A percentile compares a stretch with the other conserved stretches of the same genome.
Conservation (phyloP, 2,113 vertebrate species). For the Chloebia gouldiae region DNA sequence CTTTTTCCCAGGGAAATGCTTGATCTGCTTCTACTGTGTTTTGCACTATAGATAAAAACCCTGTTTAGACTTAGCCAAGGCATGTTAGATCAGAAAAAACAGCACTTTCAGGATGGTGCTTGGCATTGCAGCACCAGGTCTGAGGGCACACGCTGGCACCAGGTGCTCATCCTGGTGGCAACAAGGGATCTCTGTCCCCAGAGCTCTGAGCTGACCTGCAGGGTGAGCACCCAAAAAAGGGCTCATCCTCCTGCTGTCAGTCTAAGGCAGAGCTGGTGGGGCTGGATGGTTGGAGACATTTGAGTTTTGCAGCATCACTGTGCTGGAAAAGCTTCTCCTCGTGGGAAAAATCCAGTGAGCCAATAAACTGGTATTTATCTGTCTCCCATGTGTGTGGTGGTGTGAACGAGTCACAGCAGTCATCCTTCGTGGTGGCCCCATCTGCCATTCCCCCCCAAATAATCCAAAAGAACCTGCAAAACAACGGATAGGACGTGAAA, state of each 20-base stretch:
- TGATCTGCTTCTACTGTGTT: background rate
- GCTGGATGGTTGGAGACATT: background rate
- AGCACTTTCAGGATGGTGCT: background rate
- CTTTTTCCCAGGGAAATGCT: background rate
- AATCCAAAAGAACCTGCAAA: background rate
- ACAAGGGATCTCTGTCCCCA: too few species aligned
- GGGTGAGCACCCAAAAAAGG: background rate
- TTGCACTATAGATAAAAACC: background rate
- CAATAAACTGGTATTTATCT: background rate
- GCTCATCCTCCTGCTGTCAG: background rate
- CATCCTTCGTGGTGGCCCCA: background rate
- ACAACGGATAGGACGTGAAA: fast-evolving
- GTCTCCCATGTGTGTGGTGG: background rate
- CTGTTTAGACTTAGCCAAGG: background rate
- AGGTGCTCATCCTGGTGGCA: background rate
- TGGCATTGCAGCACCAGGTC: too few species aligned
- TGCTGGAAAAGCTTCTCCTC: background rate
- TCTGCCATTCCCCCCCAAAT: background rate
- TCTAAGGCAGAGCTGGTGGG: background rate
- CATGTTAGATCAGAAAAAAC: background rate
- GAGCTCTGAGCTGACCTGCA: background rate
- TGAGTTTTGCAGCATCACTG: background rate
- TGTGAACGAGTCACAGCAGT: background rate
- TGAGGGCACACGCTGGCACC: fast-evolving
- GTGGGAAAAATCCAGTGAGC: background rate